phyloP scores from a whole-genome alignment of 2,888 invertebrate genomes.

The Tetramorium bicarinatum region DNA sequence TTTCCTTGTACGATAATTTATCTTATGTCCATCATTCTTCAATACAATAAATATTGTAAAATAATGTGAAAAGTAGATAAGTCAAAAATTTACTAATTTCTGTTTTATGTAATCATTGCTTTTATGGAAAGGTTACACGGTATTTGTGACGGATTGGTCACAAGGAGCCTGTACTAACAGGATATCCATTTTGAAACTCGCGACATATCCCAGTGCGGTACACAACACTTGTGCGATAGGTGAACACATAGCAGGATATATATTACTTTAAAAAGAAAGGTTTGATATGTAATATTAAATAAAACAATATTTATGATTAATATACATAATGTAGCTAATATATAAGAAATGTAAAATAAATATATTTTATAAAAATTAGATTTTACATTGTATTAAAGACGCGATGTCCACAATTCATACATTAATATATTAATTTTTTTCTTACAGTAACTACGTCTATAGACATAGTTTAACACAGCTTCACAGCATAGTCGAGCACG shows the following conservation, averaged over 20 bases:
- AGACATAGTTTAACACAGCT: too few relatives aligned
- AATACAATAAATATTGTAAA: neutral
- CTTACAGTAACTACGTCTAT: constrained; percentile 12
- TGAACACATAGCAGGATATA: constrained; percentile 52
- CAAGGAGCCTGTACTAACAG: constrained; percentile 52
- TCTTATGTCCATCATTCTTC: too few relatives aligned
- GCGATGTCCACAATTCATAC: neutral
- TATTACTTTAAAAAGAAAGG: neutral
- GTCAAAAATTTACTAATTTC: neutral
- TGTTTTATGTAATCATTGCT: neutral
- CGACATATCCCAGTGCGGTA: constrained; percentile 45
- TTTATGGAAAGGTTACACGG: neutral
- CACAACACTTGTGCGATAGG: constrained; percentile 45
- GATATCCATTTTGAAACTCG: neutral
- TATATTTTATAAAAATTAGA: too few relatives aligned
- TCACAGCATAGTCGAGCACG: too few relatives aligned
- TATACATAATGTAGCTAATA: neutral
- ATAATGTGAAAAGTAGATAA: neutral
- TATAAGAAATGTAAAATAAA: neutral
- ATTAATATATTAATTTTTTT: neutral
- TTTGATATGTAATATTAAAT: neutral
- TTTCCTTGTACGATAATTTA: too few relatives aligned
- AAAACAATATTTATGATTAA: neutral
- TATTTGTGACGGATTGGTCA: constrained; percentile 57
- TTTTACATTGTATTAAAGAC: neutral